These are phyloP conservation scores for Holothuria scabra DNA, from an alignment of 53 echinoderm and acorn worm genomes.

Conservation along the genomic window DNA sequence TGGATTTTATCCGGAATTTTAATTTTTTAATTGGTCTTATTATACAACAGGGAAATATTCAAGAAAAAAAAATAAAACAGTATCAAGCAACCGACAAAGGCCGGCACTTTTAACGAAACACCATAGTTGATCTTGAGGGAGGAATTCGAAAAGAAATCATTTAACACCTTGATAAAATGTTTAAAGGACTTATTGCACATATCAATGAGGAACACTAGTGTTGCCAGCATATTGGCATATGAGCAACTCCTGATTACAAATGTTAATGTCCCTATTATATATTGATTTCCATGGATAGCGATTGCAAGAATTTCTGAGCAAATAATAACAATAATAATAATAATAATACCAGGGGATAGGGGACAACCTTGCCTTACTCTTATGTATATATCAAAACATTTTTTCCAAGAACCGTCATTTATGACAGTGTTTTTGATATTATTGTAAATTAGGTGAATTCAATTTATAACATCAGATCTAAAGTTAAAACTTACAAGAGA, in stretches of 20 bases:
- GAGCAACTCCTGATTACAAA: background rate
- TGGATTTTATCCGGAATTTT: background rate
- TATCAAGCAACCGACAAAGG: background rate
- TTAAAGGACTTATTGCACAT: too few relatives aligned
- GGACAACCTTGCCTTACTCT: slow-evolving; percentile 1
- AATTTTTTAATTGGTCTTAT: background rate
- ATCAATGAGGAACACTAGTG: background rate
- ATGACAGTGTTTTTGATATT: background rate
- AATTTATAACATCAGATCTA: slow-evolving; percentile 3
- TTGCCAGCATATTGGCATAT: background rate
- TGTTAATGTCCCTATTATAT: background rate
- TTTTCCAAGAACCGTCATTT: background rate
- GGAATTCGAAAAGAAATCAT: too few relatives aligned
- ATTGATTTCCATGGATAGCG: background rate
- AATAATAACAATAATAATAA: slow-evolving; percentile 23
- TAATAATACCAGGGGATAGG: slow-evolving; percentile 15
- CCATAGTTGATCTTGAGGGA: background rate
- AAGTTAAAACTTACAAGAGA: slow-evolving; percentile 10
- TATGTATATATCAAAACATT: background rate
- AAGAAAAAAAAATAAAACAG: too few relatives aligned
- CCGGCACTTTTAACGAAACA: background rate
- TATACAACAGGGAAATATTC: too few relatives aligned
- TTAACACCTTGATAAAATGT: too few relatives aligned
- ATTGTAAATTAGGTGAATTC: background rate
- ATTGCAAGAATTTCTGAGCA: background rate